Base-by-base conservation (phyloP, 2,888 invertebrate genomes). In the Leptinotarsa tumamoca region DNA sequence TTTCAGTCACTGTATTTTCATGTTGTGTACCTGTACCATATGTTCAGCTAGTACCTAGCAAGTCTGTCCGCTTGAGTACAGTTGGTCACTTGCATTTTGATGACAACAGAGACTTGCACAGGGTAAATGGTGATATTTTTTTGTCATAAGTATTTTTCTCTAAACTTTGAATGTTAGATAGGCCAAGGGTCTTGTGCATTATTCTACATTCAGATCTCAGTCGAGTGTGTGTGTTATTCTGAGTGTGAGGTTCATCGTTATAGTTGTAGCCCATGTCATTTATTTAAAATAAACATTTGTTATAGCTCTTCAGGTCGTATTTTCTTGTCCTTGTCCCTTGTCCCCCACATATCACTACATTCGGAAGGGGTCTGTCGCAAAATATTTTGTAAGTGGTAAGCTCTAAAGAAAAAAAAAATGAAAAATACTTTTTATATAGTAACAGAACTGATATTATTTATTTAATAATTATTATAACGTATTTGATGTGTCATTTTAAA, bases 61-160 rank as follows among this genome's bases (percentile, higher is more conserved):
- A 89, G 89, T 89, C 89, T 88, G 88, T 88, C 88, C 86, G 87
- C 87, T 88, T 88, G 86, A 86, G 85, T 87, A 87, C 88, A 87
- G 88, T 87, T 87, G 88, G 87, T 88, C 88, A 88, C 88, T 89
- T 88, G 88, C 88, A 88, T 88, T 87, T 87, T 86, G 86, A 87
- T 87, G 88, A 86, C 86, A 87, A 88, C 88, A 88, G 88, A 89
- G 89, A 89, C 89, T 89, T 89, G 89, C 89, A 89, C 89, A 89
- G 89, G 89, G 89, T 89, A 89, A 89, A 89, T 88, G 89, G 89
- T 89, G 89, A 89, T 89, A 89, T 89, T 88, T 88, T 88, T 88
- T 89, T 88, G 88, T 89, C 88, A 88, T 88, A 88, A 89, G 88
- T 89, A 89, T 89, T 89, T 80, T 89, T 89, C 87, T 88, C 88